Evolutionary conservation across 1,140 invertebrate species (phyloP).

Genomic region (Diorhabda elongata): DNA sequence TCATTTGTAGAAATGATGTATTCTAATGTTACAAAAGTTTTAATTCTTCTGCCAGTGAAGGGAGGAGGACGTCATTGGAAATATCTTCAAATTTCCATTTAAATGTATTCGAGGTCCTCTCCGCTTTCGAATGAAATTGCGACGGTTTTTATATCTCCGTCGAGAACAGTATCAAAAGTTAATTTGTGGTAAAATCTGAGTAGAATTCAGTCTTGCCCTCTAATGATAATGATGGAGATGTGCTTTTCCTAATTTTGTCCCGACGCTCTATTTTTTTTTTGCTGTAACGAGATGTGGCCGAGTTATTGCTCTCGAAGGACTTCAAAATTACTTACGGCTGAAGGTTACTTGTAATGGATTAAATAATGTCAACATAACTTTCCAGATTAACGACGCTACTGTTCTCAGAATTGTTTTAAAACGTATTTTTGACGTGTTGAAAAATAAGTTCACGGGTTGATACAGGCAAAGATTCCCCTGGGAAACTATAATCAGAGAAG

Average conservation of each 20-base stretch:
- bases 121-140: slow-evolving; percentile 36
- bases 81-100: slow-evolving; percentile 45
- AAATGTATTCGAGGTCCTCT: slow-evolving; percentile 42
- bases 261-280: slow-evolving; percentile 36
- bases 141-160: slow-evolving; percentile 45
- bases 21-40: slow-evolving; percentile 47
- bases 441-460: no score
- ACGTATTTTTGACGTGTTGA: no score
- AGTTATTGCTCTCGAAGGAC: not conserved
- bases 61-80: slow-evolving; percentile 38
- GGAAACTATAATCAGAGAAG: no score
- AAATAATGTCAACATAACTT: no score
- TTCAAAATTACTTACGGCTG: not conserved
- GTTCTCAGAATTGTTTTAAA: no score
- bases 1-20: slow-evolving; percentile 47
- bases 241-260: slow-evolving; percentile 30
- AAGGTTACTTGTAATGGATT: no score
- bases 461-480: no score
- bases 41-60: slow-evolving; percentile 33
- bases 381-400: no score
- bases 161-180: slow-evolving; percentile 46
- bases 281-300: slow-evolving; percentile 2
- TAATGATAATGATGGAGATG: slow-evolving; percentile 35
- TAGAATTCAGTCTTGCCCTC: slow-evolving; percentile 26
- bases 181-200: slow-evolving; percentile 44